phyloP scores from a whole-genome alignment of 2,888 invertebrate species.

The Pardosa pseudoannulata region DNA sequence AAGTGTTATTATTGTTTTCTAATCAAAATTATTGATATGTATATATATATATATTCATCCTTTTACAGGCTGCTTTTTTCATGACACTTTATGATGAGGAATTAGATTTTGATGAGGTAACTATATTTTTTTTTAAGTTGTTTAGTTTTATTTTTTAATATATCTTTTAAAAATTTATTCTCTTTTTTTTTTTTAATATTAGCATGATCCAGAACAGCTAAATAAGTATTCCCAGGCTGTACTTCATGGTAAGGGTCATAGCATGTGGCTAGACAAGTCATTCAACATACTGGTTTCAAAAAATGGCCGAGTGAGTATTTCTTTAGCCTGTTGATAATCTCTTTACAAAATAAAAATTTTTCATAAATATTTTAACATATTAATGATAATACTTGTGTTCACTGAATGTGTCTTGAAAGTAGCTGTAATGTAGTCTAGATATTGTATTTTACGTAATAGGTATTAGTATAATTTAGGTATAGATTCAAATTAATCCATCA shows the following conservation, averaged over 20 bases:
- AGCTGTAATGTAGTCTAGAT: too few species aligned
- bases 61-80: conserved; percentile 88
- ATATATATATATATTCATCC: too few species aligned
- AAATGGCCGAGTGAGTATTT: conserved; percentile 88
- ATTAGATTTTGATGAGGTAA: conserved; percentile 88
- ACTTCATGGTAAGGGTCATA: conserved; percentile 95
- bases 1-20: too few species aligned
- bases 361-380: too few species aligned
- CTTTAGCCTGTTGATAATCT: not conserved
- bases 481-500: too few species aligned
- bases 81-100: conserved; percentile 93
- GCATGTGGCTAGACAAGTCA: conserved; percentile 99
- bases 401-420: too few species aligned
- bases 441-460: too few species aligned
- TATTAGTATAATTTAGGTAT: too few species aligned
- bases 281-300: conserved; percentile 95
- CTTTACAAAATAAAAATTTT: too few species aligned
- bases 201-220: conserved; percentile 85
- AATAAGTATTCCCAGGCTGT: conserved; percentile 90
- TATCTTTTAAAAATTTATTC: not conserved
- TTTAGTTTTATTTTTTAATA: not conserved
- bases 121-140: conserved; percentile 55
- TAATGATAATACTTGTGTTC: too few species aligned
- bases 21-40: too few species aligned
- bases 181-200: not conserved